A percentile compares a stretch with the other conserved stretches of the same genome.
Conservation (phyloP, 1,140 invertebrate genomes). For the Eufriesea mexicana region DNA sequence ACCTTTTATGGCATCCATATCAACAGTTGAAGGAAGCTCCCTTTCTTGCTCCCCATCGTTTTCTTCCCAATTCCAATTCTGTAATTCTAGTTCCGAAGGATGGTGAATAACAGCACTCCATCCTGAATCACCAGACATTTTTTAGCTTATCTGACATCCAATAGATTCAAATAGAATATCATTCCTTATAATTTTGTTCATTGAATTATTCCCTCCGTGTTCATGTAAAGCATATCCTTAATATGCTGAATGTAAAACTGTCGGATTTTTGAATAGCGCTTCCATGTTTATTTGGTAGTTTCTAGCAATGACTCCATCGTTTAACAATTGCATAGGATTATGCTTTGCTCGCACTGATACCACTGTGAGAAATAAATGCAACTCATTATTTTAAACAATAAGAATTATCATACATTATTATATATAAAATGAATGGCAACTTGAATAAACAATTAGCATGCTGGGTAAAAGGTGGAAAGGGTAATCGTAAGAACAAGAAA, state of each 20-base stretch:
- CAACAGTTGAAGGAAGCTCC: constrained; percentile 85
- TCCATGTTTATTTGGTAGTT: constrained; percentile 28
- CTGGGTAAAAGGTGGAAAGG: not conserved
- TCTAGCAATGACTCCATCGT: not conserved
- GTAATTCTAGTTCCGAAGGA: constrained; percentile 82
- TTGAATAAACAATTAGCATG: not conserved
- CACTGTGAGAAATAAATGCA: constrained; percentile 13
- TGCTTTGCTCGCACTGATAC: not conserved
- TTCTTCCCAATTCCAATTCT: constrained; percentile 82
- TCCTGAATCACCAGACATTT: constrained; percentile 83
- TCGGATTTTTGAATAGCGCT: not conserved
- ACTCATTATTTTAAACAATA: not conserved
- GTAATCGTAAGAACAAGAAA: not conserved
- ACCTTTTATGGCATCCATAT: constrained; percentile 85
- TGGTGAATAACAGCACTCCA: constrained; percentile 85
- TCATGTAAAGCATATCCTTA: constrained; percentile 43
- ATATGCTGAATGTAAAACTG: not conserved
- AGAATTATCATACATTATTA: not conserved
- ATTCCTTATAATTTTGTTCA: constrained; percentile 67
- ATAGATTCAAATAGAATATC: constrained; percentile 62
- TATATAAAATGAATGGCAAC: not conserved
- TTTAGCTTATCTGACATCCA: constrained; percentile 77
- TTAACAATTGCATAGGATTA: not conserved
- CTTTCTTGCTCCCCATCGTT: constrained; percentile 84
- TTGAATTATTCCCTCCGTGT: constrained; percentile 43